Evolutionary conservation across 2,797 vertebrate species (phyloP).

Genomic region (Rhabdomys pumilio): DNA sequence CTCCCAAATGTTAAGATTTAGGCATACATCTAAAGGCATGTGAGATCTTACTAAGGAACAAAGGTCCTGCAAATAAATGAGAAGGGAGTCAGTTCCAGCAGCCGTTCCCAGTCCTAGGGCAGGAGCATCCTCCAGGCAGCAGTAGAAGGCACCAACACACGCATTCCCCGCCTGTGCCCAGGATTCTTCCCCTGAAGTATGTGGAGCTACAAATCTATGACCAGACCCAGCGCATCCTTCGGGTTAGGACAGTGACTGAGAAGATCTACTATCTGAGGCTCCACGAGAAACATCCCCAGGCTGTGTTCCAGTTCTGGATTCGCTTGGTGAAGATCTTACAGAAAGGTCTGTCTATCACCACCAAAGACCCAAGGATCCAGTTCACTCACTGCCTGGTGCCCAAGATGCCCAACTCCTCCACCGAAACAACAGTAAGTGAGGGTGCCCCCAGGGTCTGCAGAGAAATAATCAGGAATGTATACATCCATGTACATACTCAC

Average conservation of each 20-base stretch:
- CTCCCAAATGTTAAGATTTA: background rate
- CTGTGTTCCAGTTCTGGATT: slow-evolving; percentile 85
- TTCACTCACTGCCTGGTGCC: slow-evolving; percentile 85
- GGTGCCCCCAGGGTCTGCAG: fast-evolving
- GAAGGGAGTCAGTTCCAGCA: background rate
- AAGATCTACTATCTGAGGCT: slow-evolving; percentile 87
- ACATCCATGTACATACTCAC: fast-evolving
- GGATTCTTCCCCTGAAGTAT: slow-evolving; percentile 86
- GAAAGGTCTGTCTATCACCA: slow-evolving; percentile 86
- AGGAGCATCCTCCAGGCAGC: background rate
- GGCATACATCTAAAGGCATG: background rate
- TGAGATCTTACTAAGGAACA: background rate
- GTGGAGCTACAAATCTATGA: slow-evolving; percentile 82
- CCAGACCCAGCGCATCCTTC: slow-evolving; percentile 76
- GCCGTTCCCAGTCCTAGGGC: background rate
- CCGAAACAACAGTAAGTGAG: slow-evolving; percentile 71
- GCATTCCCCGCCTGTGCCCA: slow-evolving; percentile 48
- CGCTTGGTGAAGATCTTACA: slow-evolving; percentile 84
- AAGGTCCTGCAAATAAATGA: background rate
- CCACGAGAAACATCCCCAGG: slow-evolving; percentile 82
- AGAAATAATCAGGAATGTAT: background rate
- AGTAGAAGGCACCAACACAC: background rate
- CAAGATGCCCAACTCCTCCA: slow-evolving; percentile 70
- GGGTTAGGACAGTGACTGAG: slow-evolving; percentile 82
- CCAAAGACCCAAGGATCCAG: slow-evolving; percentile 84